phyloP scores from a whole-genome alignment of 1,140 invertebrate species.

The Tyrophagus putrescentiae region DNA sequence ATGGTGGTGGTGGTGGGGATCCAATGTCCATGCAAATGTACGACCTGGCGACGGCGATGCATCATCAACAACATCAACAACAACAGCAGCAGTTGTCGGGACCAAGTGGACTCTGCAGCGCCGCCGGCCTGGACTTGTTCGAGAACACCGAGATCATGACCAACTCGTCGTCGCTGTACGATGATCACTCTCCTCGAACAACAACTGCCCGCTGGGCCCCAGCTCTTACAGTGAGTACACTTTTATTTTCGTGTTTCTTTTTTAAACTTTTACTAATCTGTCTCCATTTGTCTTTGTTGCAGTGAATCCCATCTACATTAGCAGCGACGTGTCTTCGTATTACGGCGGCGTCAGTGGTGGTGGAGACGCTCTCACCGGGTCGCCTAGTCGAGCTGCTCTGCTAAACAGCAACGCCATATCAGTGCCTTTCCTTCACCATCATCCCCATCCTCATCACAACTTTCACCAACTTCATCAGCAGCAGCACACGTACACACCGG shows the following conservation, averaged over 20 bases:
- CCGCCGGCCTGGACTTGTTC: not conserved
- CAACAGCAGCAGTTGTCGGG: too few relatives aligned
- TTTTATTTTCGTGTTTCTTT: not conserved
- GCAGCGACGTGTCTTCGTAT: not conserved
- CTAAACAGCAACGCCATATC: not conserved
- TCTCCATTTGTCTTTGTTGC: not conserved
- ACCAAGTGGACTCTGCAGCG: not conserved
- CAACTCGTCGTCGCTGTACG: not conserved
- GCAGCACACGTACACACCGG: too few relatives aligned
- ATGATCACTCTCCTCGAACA: not conserved
- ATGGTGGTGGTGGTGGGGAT: not conserved
- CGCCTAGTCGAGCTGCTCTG: not conserved
- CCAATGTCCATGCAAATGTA: not conserved
- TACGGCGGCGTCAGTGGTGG: not conserved
- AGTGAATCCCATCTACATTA: slow-evolving; percentile 2
- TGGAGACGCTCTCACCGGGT: not conserved
- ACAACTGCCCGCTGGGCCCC: too few relatives aligned
- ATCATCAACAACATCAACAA: too few relatives aligned
- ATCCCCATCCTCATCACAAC: not conserved
- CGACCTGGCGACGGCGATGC: not conserved
- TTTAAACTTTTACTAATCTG: not conserved
- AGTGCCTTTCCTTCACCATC: not conserved
- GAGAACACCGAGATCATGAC: slow-evolving; percentile 8
- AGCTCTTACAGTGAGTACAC: too few relatives aligned
- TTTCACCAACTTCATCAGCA: too few relatives aligned